Conservation (phyloP, 2,113 vertebrate species). For the Phyllostomus discolor region DNA sequence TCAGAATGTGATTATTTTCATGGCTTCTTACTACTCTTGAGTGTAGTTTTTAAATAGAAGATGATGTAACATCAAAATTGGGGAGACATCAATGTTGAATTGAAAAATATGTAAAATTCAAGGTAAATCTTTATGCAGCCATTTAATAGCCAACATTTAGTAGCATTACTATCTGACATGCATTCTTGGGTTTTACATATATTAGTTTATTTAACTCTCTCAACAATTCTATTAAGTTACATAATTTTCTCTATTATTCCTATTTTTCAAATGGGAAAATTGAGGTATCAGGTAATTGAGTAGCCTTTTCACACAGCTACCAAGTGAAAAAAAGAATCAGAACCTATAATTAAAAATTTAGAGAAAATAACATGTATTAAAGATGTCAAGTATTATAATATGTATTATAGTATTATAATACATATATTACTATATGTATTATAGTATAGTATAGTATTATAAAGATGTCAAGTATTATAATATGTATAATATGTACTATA, state of each 20-base stretch:
- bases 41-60: not conserved
- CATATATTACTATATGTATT: too few relatives aligned
- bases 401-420: too few relatives aligned
- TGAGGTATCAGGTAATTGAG: not conserved
- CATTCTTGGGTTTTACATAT: not conserved
- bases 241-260: not conserved
- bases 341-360: slow-evolving; percentile 54
- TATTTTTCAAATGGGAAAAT: not conserved
- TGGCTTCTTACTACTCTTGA: not conserved
- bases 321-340: slow-evolving; percentile 56
- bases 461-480: too few relatives aligned
- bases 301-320: not conserved
- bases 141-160: slow-evolving; percentile 20
- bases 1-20: not conserved
- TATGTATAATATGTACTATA: too few relatives aligned
- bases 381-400: slow-evolving; percentile 38
- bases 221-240: not conserved
- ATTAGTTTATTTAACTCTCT: not conserved
- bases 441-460: too few relatives aligned
- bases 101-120: slow-evolving; percentile 58
- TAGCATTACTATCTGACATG: not conserved
- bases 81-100: not conserved
- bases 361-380: slow-evolving; percentile 58
- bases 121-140: slow-evolving; percentile 58
- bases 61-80: not conserved